These are phyloP conservation scores for Coelinius sp. DNA, from an alignment of 2,888 invertebrate genomes.

Conservation along the genomic window DNA sequence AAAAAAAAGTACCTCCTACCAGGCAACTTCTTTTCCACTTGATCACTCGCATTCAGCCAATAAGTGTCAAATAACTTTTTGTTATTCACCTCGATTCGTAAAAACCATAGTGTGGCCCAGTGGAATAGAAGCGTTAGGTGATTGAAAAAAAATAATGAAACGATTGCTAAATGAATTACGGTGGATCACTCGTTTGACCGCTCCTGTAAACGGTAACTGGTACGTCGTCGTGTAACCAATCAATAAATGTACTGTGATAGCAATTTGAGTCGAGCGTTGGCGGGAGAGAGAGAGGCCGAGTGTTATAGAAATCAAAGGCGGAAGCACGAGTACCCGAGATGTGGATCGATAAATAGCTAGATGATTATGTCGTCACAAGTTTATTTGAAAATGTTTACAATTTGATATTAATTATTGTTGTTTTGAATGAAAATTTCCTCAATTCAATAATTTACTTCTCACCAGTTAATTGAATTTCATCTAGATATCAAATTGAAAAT, in stretches of 20 bases:
- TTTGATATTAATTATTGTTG: no score
- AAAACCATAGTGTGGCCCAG: neutral
- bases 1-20: slow-evolving; percentile 8
- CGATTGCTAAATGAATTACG: no score
- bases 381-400: neutral
- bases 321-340: neutral
- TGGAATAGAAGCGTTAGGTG: no score
- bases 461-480: no score
- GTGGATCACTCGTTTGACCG: neutral
- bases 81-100: neutral
- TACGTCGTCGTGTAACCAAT: slow-evolving; percentile 10
- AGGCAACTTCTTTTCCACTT: slow-evolving; percentile 29
- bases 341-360: neutral
- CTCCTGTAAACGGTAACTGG: neutral
- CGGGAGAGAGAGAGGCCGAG: neutral
- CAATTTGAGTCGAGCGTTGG: slow-evolving; percentile 38
- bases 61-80: slow-evolving; percentile 14
- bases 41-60: slow-evolving; percentile 20
- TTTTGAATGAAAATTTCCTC: neutral
- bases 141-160: no score
- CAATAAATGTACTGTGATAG: slow-evolving; percentile 48
- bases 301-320: neutral
- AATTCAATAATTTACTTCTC: no score
- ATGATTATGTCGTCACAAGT: neutral
- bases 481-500: no score